Evolutionary conservation across 2,797 vertebrate species (phyloP).

Genomic region (Lacerta viridis): DNA sequence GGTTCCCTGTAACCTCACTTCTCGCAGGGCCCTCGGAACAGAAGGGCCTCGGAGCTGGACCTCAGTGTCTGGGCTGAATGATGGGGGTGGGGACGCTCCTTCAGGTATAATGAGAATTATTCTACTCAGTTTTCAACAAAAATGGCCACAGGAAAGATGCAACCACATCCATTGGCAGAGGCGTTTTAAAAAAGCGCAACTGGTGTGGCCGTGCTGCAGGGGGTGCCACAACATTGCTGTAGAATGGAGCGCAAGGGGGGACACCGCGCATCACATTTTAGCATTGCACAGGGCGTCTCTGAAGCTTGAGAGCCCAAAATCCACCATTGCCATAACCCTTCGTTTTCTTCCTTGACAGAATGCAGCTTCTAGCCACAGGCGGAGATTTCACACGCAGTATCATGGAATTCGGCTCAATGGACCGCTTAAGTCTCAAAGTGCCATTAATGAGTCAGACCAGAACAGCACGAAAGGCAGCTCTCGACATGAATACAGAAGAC

Average conservation of each 20-base stretch:
- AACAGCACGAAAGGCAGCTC: constrained; percentile 57
- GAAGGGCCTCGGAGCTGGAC: no score
- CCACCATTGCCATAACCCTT: constrained; percentile 17
- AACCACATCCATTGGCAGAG: constrained; percentile 29
- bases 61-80: no score
- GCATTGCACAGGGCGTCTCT: no score
- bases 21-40: no score
- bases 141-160: constrained; percentile 25
- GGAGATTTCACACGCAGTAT: constrained; percentile 81
- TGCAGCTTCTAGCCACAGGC: constrained; percentile 78
- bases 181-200: no score
- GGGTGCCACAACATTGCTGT: no score
- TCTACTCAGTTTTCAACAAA: constrained; percentile 37
- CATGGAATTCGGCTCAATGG: constrained; percentile 76
- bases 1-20: no score
- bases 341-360: constrained; percentile 73
- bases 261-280: no score
- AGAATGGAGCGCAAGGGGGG: no score
- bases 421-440: constrained; percentile 72
- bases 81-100: no score
- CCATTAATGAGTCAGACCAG: constrained; percentile 70
- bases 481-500: constrained; percentile 81
- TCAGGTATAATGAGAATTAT: neutral
- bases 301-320: no score
- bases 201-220: no score